A percentile compares a stretch with the other conserved stretches of the same genome.
These are phyloP conservation scores for Benitochromis conjunctus DNA, from an alignment of 2,113 vertebrate species.

Conservation along the genomic window DNA sequence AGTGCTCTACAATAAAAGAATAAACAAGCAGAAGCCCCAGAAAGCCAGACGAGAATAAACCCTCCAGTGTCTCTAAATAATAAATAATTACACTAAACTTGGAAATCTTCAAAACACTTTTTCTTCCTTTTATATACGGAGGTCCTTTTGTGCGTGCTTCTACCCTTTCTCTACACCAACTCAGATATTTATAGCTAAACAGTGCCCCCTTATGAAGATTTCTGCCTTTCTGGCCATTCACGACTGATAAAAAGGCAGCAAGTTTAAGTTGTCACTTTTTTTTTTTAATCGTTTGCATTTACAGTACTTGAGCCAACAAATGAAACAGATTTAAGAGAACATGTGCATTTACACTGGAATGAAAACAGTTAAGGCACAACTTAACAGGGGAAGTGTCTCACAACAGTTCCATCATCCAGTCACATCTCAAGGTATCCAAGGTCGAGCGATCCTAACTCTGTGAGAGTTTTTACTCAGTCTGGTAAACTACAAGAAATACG, in stretches of 20 bases:
- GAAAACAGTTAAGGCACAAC: conserved; percentile 56
- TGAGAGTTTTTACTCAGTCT: neutral
- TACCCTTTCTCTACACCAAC: rapidly evolving
- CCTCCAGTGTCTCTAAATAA: neutral
- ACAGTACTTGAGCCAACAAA: neutral
- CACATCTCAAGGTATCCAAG: neutral
- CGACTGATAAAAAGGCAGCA: neutral
- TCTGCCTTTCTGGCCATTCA: neutral
- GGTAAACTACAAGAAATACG: neutral
- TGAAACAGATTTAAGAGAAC: neutral
- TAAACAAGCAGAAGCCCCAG: neutral
- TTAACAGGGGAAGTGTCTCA: conserved; percentile 5
- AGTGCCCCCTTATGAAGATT: conserved; percentile 46
- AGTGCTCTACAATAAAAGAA: neutral
- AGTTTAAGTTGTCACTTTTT: neutral
- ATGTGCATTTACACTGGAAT: neutral
- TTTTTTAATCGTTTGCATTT: conserved; percentile 11
- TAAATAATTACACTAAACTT: neutral
- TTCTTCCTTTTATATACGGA: neutral
- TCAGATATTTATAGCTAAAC: conserved; percentile 36
- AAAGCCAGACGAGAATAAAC: neutral
- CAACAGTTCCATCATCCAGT: neutral
- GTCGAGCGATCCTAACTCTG: neutral
- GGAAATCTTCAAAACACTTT: neutral
- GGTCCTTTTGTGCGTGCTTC: neutral